phyloP scores from a whole-genome alignment of 1,140 invertebrate genomes.

The Brachionus rubens region DNA sequence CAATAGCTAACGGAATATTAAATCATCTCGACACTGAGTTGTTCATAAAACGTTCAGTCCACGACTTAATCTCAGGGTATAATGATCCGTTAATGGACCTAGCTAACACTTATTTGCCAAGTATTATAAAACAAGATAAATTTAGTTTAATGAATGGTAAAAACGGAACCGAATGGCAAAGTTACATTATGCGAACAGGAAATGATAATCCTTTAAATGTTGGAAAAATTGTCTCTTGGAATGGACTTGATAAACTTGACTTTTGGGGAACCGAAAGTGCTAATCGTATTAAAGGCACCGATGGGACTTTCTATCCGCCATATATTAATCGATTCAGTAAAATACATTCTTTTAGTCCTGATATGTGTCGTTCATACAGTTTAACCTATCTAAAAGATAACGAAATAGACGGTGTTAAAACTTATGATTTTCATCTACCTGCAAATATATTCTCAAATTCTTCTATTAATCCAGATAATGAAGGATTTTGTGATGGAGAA shows the following conservation, averaged over 20 bases:
- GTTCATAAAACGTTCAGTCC: background rate
- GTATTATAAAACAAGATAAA: constrained; percentile 2
- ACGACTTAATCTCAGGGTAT: constrained; percentile 38
- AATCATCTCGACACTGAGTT: constrained; percentile 18
- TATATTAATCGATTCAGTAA: background rate
- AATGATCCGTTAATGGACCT: constrained; percentile 29
- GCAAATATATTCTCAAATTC: background rate
- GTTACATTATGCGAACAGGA: background rate
- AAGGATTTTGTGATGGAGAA: constrained; percentile 7
- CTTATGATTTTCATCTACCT: constrained; percentile 36
- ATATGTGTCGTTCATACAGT: constrained; percentile 37
- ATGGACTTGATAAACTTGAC: constrained; percentile 19
- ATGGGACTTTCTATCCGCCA: constrained; percentile 42
- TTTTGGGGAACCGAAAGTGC: constrained; percentile 18
- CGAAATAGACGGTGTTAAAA: background rate
- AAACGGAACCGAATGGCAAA: constrained; percentile 43
- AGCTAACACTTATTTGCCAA: background rate
- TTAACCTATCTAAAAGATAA: constrained; percentile 7
- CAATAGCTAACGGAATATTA: background rate
- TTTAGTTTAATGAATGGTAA: constrained; percentile 35
- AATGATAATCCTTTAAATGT: background rate
- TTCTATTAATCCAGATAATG: background rate
- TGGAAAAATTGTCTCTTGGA: constrained; percentile 11
- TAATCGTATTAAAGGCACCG: constrained; percentile 20
- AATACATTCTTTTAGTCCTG: background rate